A percentile compares a stretch with the other conserved stretches of the same genome.
Conservation (phyloP, 2,113 vertebrate species). For the Vanacampus margaritifer region DNA sequence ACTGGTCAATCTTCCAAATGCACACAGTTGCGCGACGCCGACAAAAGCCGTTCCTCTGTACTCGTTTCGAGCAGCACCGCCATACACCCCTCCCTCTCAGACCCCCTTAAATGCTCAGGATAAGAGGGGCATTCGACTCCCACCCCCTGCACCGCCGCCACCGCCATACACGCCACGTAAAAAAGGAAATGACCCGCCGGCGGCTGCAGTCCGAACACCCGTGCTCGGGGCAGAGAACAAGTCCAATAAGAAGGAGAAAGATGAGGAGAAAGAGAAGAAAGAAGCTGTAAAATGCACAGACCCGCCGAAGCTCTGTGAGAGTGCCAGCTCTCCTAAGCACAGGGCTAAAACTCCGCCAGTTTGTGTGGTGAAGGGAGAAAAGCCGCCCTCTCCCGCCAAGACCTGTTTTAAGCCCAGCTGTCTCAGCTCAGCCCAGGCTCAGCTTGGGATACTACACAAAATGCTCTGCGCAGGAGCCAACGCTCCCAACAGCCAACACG, state of each 20-base stretch:
- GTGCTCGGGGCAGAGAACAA: constrained; percentile 58
- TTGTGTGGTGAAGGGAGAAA: constrained; percentile 59
- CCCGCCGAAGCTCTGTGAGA: constrained; percentile 52
- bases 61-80: constrained; percentile 66
- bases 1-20: constrained; percentile 51
- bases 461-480: constrained; percentile 71
- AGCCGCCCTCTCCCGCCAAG: constrained; percentile 56
- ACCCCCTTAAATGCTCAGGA: constrained; percentile 68
- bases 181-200: constrained; percentile 54
- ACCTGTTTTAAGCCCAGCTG: constrained; percentile 69
- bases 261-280: constrained; percentile 47
- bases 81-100: constrained; percentile 68
- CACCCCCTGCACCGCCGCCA: constrained; percentile 72
- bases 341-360: constrained; percentile 63
- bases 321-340: constrained; percentile 63
- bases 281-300: constrained; percentile 48
- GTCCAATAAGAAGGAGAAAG: constrained; percentile 52
- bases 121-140: constrained; percentile 68
- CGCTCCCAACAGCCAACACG: constrained; percentile 56
- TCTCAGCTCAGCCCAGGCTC: constrained; percentile 67
- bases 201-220: constrained; percentile 50
- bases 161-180: constrained; percentile 75
- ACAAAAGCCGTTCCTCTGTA: constrained; percentile 68
- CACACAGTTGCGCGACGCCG: constrained; percentile 50
- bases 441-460: constrained; percentile 66